A percentile compares a stretch with the other conserved stretches of the same genome.
Conservation (phyloP, 2,797 vertebrate genomes). For the Taenioides sp. region DNA sequence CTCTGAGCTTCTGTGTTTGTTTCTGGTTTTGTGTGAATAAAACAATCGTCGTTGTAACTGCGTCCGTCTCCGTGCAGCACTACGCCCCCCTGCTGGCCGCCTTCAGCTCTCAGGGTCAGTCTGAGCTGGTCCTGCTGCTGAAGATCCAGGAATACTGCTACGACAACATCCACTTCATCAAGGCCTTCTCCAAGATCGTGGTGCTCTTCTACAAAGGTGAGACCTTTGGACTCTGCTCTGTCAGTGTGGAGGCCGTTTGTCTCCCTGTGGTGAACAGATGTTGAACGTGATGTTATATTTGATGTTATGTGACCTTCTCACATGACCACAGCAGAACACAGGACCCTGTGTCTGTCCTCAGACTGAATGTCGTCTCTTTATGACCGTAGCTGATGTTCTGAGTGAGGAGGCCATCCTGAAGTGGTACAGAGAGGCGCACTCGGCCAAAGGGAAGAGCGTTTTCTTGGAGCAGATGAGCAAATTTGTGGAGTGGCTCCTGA, state of each 20-base stretch:
- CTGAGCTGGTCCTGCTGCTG: conserved; percentile 86
- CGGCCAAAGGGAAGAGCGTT: conserved; percentile 90
- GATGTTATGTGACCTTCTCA: too few species aligned
- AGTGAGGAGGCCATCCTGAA: conserved; percentile 91
- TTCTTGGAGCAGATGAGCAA: conserved; percentile 95
- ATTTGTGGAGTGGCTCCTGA: conserved; percentile 92
- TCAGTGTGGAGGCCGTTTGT: too few species aligned
- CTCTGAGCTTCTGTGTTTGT: too few species aligned
- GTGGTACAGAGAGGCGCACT: conserved; percentile 90
- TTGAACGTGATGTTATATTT: too few species aligned
- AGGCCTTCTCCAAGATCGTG: conserved; percentile 93
- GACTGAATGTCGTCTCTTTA: too few species aligned
- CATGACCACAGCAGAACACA: too few species aligned
- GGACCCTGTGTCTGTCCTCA: too few species aligned
- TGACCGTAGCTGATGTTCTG: conserved; percentile 84
- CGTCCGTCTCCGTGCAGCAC: conserved; percentile 72
- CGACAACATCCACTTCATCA: conserved; percentile 96
- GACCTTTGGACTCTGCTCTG: neutral
- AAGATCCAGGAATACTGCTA: conserved; percentile 94
- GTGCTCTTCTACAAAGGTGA: conserved; percentile 93
- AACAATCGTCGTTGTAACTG: neutral
- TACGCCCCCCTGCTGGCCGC: conserved; percentile 89
- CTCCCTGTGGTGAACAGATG: too few species aligned
- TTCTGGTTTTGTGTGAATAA: neutral
- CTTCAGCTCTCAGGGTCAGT: conserved; percentile 91